Evolutionary conservation across 2,797 vertebrate species (phyloP), one percentile per base, ranked within the genome.

Genomic region (Linurgus olivaceus): DNA sequence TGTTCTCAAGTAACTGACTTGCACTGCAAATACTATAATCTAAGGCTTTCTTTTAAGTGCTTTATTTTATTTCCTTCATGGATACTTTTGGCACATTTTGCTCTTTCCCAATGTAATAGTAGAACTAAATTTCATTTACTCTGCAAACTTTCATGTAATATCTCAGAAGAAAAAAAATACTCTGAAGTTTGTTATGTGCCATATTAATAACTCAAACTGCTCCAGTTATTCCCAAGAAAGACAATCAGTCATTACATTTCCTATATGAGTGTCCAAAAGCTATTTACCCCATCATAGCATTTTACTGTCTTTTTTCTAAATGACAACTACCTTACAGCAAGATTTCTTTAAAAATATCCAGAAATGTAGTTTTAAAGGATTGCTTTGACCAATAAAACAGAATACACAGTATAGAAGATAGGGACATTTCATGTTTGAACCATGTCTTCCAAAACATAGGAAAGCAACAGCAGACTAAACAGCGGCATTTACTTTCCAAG

Each of bases 1-100:
- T 71, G 33, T 74, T 93, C 81, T 91, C 81, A 74, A 91, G 75
- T 91, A 93, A 91, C 67, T 82, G 71, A 63, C 48, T 90, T 85
- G 55, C 42, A 51, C 57, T 82, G 57, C 38, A 87, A 89, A 93
- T 40, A 81, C 42, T 83, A 5, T 74, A 76, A 85, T 40, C 51
- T 78, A 68, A 72, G 85, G 26, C 6, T 57, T 86, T 92, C 45
- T 68, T 81, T 87, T 77, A 87, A 85, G 31, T 63, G 25, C 31
- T 71, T 90, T 79, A 70, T 65, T 94, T 90, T 62, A 92, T 83
- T 95, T 86, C 38, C 51, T 91, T 87, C 65, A 28, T 55, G 65
- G 47, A 70, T 74, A 7, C 8, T 77, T 92, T 91, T 92, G 86
- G 61, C 65, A 89, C 28, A 80, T 77, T 86, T 74, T 87, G 17